A percentile compares a stretch with the other conserved stretches of the same genome.
These are phyloP conservation scores for Pyrrhura leucotis DNA, from an alignment of 2,797 vertebrate species.

Conservation along the genomic window DNA sequence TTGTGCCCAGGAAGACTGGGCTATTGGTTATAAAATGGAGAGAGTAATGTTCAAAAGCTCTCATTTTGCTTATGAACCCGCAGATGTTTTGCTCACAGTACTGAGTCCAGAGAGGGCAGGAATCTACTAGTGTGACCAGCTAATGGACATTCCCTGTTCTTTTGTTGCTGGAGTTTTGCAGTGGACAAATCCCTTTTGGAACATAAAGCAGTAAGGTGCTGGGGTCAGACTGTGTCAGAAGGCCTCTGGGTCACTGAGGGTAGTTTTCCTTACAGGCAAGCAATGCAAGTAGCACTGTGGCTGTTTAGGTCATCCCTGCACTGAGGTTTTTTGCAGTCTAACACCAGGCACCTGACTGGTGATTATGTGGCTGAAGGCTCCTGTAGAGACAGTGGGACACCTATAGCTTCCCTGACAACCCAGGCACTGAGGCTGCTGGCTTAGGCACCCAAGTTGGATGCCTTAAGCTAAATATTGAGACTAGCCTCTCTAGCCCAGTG, in stretches of 20 bases:
- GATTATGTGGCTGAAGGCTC: neutral
- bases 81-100: neutral
- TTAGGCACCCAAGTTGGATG: neutral
- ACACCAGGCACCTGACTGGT: neutral
- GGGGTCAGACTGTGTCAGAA: neutral
- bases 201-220: neutral
- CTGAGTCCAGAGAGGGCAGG: neutral
- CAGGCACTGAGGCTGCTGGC: neutral
- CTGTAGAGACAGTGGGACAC: neutral
- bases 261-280: neutral
- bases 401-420: neutral
- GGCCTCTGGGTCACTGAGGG: neutral
- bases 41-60: neutral
- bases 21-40: neutral
- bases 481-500: neutral
- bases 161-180: neutral
- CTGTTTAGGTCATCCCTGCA: neutral
- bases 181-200: neutral
- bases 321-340: neutral
- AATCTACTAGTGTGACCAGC: neutral
- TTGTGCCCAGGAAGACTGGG: neutral
- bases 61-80: neutral
- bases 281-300: fast-evolving
- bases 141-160: neutral
- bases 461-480: neutral